Conservation (phyloP, 2,888 invertebrate genomes). For the Mythimna impura region DNA sequence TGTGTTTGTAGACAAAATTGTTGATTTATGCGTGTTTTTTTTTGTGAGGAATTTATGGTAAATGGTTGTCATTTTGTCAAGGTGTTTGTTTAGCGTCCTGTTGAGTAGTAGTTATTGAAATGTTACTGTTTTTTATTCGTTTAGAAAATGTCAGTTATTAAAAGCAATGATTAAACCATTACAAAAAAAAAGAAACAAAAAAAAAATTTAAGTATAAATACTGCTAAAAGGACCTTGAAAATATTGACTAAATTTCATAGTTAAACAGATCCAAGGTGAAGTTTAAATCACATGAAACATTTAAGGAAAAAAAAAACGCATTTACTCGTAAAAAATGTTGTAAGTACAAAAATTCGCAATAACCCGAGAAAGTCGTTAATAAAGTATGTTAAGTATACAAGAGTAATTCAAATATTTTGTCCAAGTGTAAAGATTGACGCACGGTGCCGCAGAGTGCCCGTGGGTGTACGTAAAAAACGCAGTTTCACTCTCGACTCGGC, state of each 20-base stretch:
- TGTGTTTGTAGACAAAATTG: constrained; percentile 26
- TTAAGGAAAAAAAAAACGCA: background rate
- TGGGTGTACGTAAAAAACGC: constrained; percentile 70
- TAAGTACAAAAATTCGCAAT: constrained; percentile 33
- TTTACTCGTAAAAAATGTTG: too few relatives aligned
- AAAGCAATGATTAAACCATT: background rate
- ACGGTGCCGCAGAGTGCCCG: constrained; percentile 54
- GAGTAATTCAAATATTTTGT: constrained; percentile 31
- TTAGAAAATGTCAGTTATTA: background rate
- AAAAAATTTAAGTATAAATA: background rate
- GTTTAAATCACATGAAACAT: constrained; percentile 14
- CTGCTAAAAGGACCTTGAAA: constrained; percentile 12
- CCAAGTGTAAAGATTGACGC: constrained; percentile 54
- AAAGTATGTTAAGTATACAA: constrained; percentile 53
- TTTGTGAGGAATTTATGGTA: background rate
- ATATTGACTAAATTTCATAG: constrained; percentile 25
- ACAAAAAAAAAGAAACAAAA: background rate
- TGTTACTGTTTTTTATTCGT: background rate
- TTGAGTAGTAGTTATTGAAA: background rate
- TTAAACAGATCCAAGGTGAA: constrained; percentile 28
- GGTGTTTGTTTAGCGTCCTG: background rate
- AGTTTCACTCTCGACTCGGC: constrained; percentile 77
- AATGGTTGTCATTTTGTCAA: background rate
- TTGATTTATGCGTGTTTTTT: background rate
- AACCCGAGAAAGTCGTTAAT: constrained; percentile 37